Evolutionary conservation across 1,140 invertebrate genomes (phyloP), one percentile per base, ranked within the genome.

Genomic region (Megalopta genalis): DNA sequence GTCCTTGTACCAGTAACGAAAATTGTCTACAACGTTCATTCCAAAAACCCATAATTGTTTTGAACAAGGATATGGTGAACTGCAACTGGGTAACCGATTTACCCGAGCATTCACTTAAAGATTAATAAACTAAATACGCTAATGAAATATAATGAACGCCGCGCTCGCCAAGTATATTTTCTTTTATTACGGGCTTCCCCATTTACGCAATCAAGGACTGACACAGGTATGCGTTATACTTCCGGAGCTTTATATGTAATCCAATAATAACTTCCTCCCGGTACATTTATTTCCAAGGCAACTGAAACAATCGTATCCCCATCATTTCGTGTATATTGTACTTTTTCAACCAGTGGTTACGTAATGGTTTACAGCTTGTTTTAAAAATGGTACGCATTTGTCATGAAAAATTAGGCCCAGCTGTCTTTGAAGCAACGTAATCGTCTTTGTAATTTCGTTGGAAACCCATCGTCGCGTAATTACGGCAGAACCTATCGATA

Each of bases 211-310:
- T 60, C 23, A 52, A 39, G 18, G 16, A 42, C 32, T 25, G 62
- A 76, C 71, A 69, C 68, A 75, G 59, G n/a, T 42, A 23, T 59
- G 39, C 57, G 32, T 76, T 68, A 62, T 25, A 27, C n/a, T 67
- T 77, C 81, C 63, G 37, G 67, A 27, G 18, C 37, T 82, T 75
- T 60, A 23, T 57, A 62, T 63, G 59, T 67, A 67, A 72, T 64
- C 37, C 57, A 32, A 49, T 83, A 83, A 81, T 54, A 49, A 81
- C 67, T 81, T 83, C 81, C 81, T 83, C 57, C 71, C 46, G 67
- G 57, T 66, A 25, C 23, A n/a, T 52, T 65, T 54, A 67, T 37
- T 60, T 68, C 32, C 82, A 74, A 74, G 77, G 71, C n/a, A 21
- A 60, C 39, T n/a, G 70, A 79, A 74, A 74, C 70, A 67, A 74